Base-by-base conservation (phyloP, 2,888 invertebrate genomes). In the Euphydryas editha region DNA sequence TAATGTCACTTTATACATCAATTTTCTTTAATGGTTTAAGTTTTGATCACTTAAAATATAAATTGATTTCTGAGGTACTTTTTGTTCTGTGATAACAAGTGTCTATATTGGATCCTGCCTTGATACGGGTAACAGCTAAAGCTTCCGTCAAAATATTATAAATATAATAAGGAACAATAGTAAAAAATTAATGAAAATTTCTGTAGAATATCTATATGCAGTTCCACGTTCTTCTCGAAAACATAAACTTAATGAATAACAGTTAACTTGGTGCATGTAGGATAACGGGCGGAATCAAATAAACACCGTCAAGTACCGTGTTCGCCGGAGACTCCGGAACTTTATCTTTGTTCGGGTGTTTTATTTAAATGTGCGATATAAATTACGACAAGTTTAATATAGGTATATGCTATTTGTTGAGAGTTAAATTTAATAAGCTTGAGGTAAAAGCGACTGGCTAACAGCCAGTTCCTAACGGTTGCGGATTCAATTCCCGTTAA, bases 261-360 rank as follows among this genome's bases (percentile, higher is more conserved):
- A 54, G 54, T 36, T 30, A 54, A 3, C 17, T 17, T 30, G 54
- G 54, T 11, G 17, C 54, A 54, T 54, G 36, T 54, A 54, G 30
- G n/a, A 17, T 54, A 54, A 54, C 54, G 54, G 54, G 36, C 6
- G 36, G 36, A 54, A 36, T 54, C 30, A 36, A 54, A 54, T 54
- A 36, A 15, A 54, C 54, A 18, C 54, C 54, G n/a, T 36, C 54
- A 54, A 54, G n/a, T 30, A 36, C 21, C 17, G 30, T 54, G 54
- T 54, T 36, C 17, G 17, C 36, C 36, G 17, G 36, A 54, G 17
- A 17, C 30, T 36, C 5, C 8, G 54, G 6, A 54, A n/a, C 36
- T 54, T 36, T 36, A 54, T 54, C 54, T 54, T 54, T 30, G 30
- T 54, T 54, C 2, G n/a, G 17, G 3, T 30, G 17, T 54, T 36